Percentiles rank a stretch among this genome's conserved stretches.
phyloP scores from a whole-genome alignment of 1,140 invertebrate genomes.

The Diabrotica undecimpunctata region DNA sequence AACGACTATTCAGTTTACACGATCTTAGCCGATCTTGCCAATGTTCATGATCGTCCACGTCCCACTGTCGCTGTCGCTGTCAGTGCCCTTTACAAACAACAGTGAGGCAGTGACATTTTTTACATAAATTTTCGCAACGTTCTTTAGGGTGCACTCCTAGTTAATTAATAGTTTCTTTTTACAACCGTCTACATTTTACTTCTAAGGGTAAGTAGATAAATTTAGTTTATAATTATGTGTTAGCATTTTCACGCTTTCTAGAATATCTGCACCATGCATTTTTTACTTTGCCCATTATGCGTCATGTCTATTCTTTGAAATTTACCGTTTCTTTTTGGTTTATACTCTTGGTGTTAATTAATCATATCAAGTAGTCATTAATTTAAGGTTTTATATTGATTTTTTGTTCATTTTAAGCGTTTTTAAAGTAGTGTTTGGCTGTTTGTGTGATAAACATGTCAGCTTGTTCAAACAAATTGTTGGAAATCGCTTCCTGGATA shows the following conservation, averaged over 20 bases:
- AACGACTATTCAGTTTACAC: not conserved
- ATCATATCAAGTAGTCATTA: not conserved
- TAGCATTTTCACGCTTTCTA: not conserved
- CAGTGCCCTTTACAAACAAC: conserved; percentile 19
- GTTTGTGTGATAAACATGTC: not conserved
- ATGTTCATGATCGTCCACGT: conserved; percentile 5
- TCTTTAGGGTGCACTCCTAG: not conserved
- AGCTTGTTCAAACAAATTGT: conserved; percentile 1
- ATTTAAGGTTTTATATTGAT: not conserved
- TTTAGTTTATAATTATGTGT: not conserved
- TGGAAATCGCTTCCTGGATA: not conserved
- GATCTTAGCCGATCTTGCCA: not conserved
- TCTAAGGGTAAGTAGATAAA: conserved; percentile 9
- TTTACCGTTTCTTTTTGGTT: not conserved
- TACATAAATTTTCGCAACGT: conserved; percentile 2
- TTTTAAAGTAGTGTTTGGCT: not conserved
- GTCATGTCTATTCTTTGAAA: conserved; percentile 10
- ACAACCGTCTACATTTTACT: not conserved
- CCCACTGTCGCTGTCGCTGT: conserved; percentile 8
- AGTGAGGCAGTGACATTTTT: conserved; percentile 10
- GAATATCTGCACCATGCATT: not conserved
- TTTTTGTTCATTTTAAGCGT: not conserved
- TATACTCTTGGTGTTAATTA: not conserved
- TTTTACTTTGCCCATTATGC: conserved; percentile 5
- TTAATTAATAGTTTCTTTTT: conserved; percentile 9